A percentile compares a stretch with the other conserved stretches of the same genome.
Conservation (phyloP, 2,888 invertebrate genomes). For the Elaeidobius kamerunicus region DNA sequence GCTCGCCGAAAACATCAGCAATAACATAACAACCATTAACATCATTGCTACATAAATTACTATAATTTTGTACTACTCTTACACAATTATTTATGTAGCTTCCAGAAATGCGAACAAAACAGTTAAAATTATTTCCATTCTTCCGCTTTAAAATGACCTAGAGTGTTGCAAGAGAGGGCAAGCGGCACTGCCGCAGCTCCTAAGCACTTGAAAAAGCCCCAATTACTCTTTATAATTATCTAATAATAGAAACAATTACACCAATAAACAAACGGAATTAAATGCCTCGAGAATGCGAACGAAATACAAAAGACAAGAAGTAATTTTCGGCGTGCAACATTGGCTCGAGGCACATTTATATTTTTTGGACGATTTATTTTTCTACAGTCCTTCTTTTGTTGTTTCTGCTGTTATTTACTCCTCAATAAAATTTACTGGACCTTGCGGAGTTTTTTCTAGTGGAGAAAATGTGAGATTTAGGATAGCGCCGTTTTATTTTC, state of each 20-base stretch:
- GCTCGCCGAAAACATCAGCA: not conserved
- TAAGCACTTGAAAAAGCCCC: slow-evolving; percentile 11
- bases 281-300: slow-evolving; percentile 19
- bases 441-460: slow-evolving; percentile 16
- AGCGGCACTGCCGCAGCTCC: slow-evolving; percentile 7
- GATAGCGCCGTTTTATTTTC: slow-evolving; percentile 2
- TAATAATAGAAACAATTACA: slow-evolving; percentile 29
- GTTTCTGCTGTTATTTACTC: slow-evolving; percentile 28
- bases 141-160: slow-evolving; percentile 7
- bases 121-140: not conserved
- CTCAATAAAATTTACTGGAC: slow-evolving; percentile 29
- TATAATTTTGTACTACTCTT: no score
- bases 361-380: slow-evolving; percentile 30
- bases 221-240: slow-evolving; percentile 29
- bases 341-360: slow-evolving; percentile 27
- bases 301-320: slow-evolving; percentile 20
- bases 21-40: not conserved
- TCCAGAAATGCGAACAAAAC: no score
- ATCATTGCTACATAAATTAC: no score
- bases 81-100: no score
- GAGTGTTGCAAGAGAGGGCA: not conserved
- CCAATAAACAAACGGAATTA: slow-evolving; percentile 27
- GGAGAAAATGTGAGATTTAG: slow-evolving; percentile 18
- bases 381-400: slow-evolving; percentile 25
- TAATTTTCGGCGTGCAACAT: slow-evolving; percentile 26